Evolutionary conservation across 2,888 invertebrate species (phyloP), one percentile per base, ranked within the genome.

Genomic region (Drosophila formosana): DNA sequence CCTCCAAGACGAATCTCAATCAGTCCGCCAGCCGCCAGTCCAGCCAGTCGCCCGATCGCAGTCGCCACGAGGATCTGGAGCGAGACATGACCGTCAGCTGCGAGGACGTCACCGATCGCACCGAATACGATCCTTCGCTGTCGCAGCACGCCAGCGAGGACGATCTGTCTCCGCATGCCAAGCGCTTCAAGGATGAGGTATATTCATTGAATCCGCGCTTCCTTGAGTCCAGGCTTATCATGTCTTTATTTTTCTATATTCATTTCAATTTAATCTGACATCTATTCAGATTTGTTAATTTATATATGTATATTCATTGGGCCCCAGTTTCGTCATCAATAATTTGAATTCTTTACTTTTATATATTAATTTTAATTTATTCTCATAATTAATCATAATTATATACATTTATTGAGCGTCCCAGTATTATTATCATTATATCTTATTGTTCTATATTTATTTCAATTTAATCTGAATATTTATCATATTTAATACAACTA

Each of bases 111-210:
- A 86, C 82, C n/a, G 71, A 85, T n/a, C 74, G 72, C 25, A 82
- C 80, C 28, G 75, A 71, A 3, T 69, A 84, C 43, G 89, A 90
- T 3, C 85, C 90, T 0, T 87, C 89, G 4, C 32, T 85, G 52
- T 86, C 88, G 0, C 84, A 84, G n/a, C 77, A 77, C 6, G 60
- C 66, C 60, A 87, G 89, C 45, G 81, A 82, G 49, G 90, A 86
- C 52, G 90, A 90, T 50, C 66, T 79, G n/a, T 90, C 91, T 45
- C 84, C 91, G 43, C 74, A 82, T 61, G 82, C 88, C 28, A 91
- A 91, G 52, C 86, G 86, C 30, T 77, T 82, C 32, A 86, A 81
- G 58, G 80, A 88, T 62, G 91, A 91, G 92, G 91, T 91, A 51
- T 34, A 49, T 6, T 5, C 18, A 18, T 18, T 18, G 30, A 4